Evolutionary conservation across 2,113 vertebrate species (phyloP), one percentile per base, ranked within the genome.

Genomic region (Cnemophilus loriae): DNA sequence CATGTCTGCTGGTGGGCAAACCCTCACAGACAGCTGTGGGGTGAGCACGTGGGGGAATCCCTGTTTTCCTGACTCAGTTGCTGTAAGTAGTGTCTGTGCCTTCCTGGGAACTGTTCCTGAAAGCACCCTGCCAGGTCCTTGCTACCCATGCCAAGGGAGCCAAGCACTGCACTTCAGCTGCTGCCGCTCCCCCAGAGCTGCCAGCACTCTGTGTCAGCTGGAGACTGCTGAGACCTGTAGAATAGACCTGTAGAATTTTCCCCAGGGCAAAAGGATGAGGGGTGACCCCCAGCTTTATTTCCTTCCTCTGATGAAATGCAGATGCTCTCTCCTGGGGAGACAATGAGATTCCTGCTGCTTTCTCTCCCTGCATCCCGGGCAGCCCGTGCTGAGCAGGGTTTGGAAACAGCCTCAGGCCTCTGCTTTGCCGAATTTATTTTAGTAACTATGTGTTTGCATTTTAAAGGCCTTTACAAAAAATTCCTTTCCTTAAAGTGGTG

Each of bases 401-500:
- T 78, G 84, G 80, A 91, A 89, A 81, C 65, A 94, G 88, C 93
- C 64, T 39, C 28, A n/a, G 70, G 87, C 42, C 47, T 47, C n/a
- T 55, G 55, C 71, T 90, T 67, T 86, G 24, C 56, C 2, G 0
- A 30, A 60, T 94, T 96, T 91, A 64, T 92, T 86, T 94, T 63
- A 84, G 22, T 88, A 94, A 90, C 73, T 49, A 11, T 49, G 35
- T 77, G 83, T 96, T 95, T 92, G 96, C 70, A 90, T 93, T 95
- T 86, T 91, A 93, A 96, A 92, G 60, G 52, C 68, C 28, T 81
- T 75, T 71, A 67, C 3, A 8, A 68, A 50, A 84, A 85, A 80
- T 30, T 65, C n/a, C 30, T 83, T 85, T 65, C 21, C 42, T 35
- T 33, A 42, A 59, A 86, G 75, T 46, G 50, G 10, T 55, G 81